Percentiles rank a stretch among this genome's conserved stretches.
Evolutionary conservation across 2,888 invertebrate genomes (phyloP).

Genomic region (Hyalella azteca): DNA sequence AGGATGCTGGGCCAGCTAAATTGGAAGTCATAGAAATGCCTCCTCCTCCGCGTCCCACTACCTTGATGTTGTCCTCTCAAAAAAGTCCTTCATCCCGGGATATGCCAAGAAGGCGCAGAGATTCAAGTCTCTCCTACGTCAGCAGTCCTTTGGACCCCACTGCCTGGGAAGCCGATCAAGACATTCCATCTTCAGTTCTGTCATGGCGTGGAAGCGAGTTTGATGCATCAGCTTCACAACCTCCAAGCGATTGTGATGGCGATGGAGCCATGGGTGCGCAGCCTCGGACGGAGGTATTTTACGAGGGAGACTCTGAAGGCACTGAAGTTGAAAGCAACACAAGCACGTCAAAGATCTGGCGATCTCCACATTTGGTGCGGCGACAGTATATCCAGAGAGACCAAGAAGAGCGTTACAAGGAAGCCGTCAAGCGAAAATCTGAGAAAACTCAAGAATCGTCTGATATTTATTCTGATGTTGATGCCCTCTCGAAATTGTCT

Average conservation of each 20-base stretch:
- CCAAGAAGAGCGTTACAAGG: slow-evolving; percentile 44
- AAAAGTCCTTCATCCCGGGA: not conserved
- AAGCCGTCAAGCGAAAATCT: slow-evolving; percentile 36
- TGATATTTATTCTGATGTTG: slow-evolving; percentile 38
- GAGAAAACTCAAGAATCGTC: slow-evolving; percentile 6
- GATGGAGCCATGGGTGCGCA: not conserved
- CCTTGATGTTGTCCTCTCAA: slow-evolving; percentile 34
- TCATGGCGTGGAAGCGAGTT: slow-evolving; percentile 55
- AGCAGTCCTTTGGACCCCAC: slow-evolving; percentile 45
- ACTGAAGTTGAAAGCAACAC: slow-evolving; percentile 36
- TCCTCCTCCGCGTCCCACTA: slow-evolving; percentile 42
- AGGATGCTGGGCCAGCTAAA: not conserved
- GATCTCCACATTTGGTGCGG: slow-evolving; percentile 51
- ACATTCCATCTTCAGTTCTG: slow-evolving; percentile 43
- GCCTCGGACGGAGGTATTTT: slow-evolving; percentile 26
- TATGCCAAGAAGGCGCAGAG: slow-evolving; percentile 5
- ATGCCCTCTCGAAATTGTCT: slow-evolving; percentile 43
- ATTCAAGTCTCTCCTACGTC: slow-evolving; percentile 48
- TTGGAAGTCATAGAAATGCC: not conserved
- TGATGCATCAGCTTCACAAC: slow-evolving; percentile 45
- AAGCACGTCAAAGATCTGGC: slow-evolving; percentile 43
- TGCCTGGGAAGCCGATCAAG: slow-evolving; percentile 44
- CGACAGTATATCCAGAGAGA: slow-evolving; percentile 47
- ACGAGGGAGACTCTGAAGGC: slow-evolving; percentile 40
- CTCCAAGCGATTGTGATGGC: slow-evolving; percentile 43